Base-by-base conservation (phyloP, 2,113 vertebrate genomes). In the Spheniscus mendiculus region DNA sequence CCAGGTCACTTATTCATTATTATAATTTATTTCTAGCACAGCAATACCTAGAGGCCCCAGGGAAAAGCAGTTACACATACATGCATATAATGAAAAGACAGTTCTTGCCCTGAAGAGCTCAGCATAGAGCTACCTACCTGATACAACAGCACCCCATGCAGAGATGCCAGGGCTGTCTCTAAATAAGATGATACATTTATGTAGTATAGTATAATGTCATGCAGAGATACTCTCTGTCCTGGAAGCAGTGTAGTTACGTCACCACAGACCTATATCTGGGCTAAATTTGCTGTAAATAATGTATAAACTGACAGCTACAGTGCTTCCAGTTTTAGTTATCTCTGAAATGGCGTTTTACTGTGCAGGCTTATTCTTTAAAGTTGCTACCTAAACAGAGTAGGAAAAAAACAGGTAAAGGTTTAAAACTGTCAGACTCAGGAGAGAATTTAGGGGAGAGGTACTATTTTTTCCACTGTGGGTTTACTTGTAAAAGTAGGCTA, bases 21-120 rank as follows among this genome's bases (percentile, higher is more conserved):
- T 92, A 44, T 95, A 90, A 96, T 96, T 97, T 96, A 97, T 97
- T 97, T 97, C 92, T 56, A 69, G 86, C 65, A 52, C 86, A 93
- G 90, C 69, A 91, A 69, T 87, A 93, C 94, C 80, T 92, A 22
- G 19, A 42, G 40, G 55, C 94, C 67, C 80, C 61, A 84, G 95
- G 91, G 91, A 93, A 88, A 92, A 61, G 61, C 81, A 89, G 77
- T 93, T 97, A 78, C 83, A 95, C 47, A 91, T 61, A 91, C 81
- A 95, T 52, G 81, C 90, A 87, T 93, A 91, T 92, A 95, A 97
- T 89, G 65, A 93, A 97, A 97, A 92, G 76, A 66, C 15, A 55
- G 42, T 87, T 96, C 85, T 89, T 82, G 80, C 93, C 93, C 93
- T 93, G 89, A 95, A 95, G 86, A 87, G 42, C 69, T 96, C 69